These are phyloP conservation scores for Camptogramma bilineatum DNA, from an alignment of 2,888 invertebrate genomes.

Conservation along the genomic window DNA sequence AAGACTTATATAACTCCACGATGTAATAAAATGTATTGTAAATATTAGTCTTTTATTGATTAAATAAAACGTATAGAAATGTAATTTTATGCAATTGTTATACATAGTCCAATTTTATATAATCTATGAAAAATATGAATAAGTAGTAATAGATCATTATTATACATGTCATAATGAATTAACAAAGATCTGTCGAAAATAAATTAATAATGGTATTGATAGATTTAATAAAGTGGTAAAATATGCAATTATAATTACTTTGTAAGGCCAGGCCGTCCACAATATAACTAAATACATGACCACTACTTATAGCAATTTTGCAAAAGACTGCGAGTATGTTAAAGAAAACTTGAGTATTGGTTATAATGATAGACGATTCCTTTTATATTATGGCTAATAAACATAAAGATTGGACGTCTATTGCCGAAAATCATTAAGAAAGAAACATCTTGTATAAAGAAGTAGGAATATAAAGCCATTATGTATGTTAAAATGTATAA, in stretches of 20 bases:
- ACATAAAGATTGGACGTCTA: constrained; percentile 8
- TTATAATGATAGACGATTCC: neutral
- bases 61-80: constrained; percentile 23
- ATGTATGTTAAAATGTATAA: constrained; percentile 40
- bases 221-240: constrained; percentile 42
- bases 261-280: constrained; percentile 80
- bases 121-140: constrained; percentile 2
- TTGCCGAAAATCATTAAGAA: constrained; percentile 14
- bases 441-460: constrained; percentile 7
- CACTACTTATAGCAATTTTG: constrained; percentile 65
- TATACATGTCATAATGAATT: constrained; percentile 4
- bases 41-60: constrained; percentile 25
- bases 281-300: constrained; percentile 49
- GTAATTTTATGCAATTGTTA: constrained; percentile 14
- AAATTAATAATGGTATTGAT: constrained; percentile 15
- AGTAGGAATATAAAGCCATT: constrained; percentile 40
- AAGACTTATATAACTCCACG: constrained; percentile 13
- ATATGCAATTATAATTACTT: constrained; percentile 47
- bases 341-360: constrained; percentile 53
- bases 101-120: constrained; percentile 17
- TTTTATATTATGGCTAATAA: neutral
- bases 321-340: constrained; percentile 72
- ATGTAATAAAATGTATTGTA: constrained; percentile 7
- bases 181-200: constrained; percentile 33
- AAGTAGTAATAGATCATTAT: constrained; percentile 15